Percentiles rank a stretch among this genome's conserved stretches.
Conservation (phyloP, 2,888 invertebrate species). For the Schizaphis graminum region DNA sequence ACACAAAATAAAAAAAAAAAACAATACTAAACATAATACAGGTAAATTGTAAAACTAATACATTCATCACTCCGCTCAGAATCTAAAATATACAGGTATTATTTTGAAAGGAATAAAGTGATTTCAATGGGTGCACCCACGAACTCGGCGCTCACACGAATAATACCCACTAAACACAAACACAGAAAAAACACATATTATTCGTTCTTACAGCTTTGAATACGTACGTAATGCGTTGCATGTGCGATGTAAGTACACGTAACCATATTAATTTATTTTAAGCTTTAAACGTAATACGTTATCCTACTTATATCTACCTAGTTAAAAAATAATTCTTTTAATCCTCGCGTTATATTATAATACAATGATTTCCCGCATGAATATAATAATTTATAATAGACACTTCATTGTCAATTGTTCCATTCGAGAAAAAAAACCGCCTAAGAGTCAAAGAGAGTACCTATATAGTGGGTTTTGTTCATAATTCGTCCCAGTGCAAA, state of each 20-base stretch:
- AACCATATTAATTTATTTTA: background rate
- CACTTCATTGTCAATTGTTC: background rate
- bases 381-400: background rate
- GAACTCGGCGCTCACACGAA: background rate
- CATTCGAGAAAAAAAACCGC: background rate
- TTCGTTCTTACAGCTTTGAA: background rate
- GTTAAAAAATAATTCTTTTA: background rate
- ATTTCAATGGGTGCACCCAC: background rate
- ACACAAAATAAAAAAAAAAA: too few relatives aligned
- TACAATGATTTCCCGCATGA: background rate
- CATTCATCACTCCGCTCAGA: background rate
- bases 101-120: background rate
- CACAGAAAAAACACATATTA: background rate
- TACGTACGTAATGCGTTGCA: background rate
- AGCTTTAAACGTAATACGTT: background rate
- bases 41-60: too few relatives aligned
- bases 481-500: conserved; percentile 18
- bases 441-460: background rate
- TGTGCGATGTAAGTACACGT: background rate
- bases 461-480: conserved; percentile 1
- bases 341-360: too few relatives aligned
- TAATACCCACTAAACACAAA: background rate
- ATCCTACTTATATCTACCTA: background rate
- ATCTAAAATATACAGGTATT: background rate
- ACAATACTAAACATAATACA: too few relatives aligned